These are phyloP conservation scores for Catocala nupta DNA, from an alignment of 2,888 invertebrate species.

Conservation along the genomic window DNA sequence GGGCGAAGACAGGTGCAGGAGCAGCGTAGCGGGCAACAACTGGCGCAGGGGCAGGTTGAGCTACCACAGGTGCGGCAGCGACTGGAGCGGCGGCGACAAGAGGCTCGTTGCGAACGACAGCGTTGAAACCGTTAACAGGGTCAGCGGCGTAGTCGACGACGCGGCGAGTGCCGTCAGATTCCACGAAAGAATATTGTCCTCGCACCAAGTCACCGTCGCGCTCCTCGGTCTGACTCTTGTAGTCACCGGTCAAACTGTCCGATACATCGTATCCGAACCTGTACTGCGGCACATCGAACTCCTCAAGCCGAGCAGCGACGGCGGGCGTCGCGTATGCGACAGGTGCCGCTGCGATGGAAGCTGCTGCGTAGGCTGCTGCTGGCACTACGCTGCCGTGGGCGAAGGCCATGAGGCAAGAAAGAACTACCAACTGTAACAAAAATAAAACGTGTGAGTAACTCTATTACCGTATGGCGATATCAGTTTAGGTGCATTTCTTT, in stretches of 20 bases:
- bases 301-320: slow-evolving; percentile 65
- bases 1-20: slow-evolving; percentile 41
- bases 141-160: slow-evolving; percentile 76
- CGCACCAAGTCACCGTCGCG: slow-evolving; percentile 85
- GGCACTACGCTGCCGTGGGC: slow-evolving; percentile 74
- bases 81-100: slow-evolving; percentile 51
- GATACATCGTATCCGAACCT: slow-evolving; percentile 76
- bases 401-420: slow-evolving; percentile 76
- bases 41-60: slow-evolving; percentile 25
- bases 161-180: slow-evolving; percentile 77
- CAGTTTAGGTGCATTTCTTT: not conserved
- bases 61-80: slow-evolving; percentile 40
- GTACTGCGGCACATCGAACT: slow-evolving; percentile 88
- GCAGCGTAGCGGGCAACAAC: slow-evolving; percentile 39
- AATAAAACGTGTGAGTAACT: not conserved
- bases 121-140: slow-evolving; percentile 76
- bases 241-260: slow-evolving; percentile 76
- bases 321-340: slow-evolving; percentile 59
- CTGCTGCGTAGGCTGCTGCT: slow-evolving; percentile 40
- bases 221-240: slow-evolving; percentile 79
- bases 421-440: slow-evolving; percentile 75
- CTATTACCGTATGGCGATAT: not conserved
- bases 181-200: slow-evolving; percentile 75
- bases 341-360: slow-evolving; percentile 60
- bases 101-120: slow-evolving; percentile 74